Evolutionary conservation across 2,888 invertebrate species (phyloP).

Genomic region (Xanthorhoe designata): DNA sequence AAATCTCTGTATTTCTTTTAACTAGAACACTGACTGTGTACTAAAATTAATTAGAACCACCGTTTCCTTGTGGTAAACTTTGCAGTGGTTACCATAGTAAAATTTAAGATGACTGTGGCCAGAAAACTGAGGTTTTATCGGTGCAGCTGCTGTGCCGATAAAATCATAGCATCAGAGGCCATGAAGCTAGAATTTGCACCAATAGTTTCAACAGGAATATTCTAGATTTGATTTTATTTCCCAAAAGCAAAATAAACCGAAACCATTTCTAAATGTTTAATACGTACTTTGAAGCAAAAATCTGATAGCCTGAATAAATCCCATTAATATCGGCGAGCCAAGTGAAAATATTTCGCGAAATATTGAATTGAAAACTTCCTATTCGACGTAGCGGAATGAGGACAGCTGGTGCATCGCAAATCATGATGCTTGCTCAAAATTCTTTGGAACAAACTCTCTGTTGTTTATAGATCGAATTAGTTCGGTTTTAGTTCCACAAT

Average conservation of each 20-base stretch:
- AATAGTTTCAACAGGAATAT: not conserved
- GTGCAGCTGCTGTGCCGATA: not conserved
- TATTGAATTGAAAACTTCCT: conserved; percentile 56
- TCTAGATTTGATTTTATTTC: conserved; percentile 5
- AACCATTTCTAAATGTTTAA: conserved; percentile 36
- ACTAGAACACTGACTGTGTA: no score
- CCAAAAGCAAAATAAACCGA: conserved; percentile 9
- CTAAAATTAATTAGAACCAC: not conserved
- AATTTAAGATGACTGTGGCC: conserved; percentile 2
- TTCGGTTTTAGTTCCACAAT: not conserved
- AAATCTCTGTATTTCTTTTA: no score
- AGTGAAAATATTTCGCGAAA: conserved; percentile 60
- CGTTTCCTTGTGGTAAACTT: not conserved
- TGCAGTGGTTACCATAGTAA: not conserved
- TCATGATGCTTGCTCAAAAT: not conserved
- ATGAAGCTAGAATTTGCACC: not conserved
- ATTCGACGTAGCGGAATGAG: conserved; percentile 50
- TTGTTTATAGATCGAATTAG: not conserved
- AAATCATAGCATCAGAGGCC: not conserved
- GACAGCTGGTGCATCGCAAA: conserved; percentile 29
- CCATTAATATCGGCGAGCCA: conserved; percentile 58
- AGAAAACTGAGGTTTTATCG: not conserved
- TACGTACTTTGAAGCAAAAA: conserved; percentile 40
- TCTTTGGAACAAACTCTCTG: not conserved
- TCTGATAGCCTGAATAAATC: conserved; percentile 48